Evolutionary conservation across 2,797 vertebrate genomes (phyloP).

Genomic region (Choloepus didactylus): DNA sequence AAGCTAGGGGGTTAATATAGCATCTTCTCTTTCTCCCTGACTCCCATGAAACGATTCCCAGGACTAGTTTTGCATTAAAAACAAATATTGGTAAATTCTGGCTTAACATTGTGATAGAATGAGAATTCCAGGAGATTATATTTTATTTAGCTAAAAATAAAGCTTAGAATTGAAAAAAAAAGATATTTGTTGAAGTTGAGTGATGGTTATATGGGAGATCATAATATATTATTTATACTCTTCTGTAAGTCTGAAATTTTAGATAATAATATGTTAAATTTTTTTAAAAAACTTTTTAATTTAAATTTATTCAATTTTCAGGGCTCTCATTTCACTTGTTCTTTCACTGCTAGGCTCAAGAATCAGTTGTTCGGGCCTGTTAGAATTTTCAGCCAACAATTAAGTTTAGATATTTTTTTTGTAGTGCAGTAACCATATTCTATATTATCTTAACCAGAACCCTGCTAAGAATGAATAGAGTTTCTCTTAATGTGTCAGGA

Average conservation of each 20-base stretch:
- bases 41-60: not conserved
- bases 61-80: not conserved
- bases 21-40: not conserved
- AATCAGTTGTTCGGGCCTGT: not conserved
- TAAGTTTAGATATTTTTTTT: not conserved
- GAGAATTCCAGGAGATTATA: constrained; percentile 1
- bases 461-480: not conserved
- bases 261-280: not conserved
- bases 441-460: not conserved
- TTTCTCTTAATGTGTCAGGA: not conserved
- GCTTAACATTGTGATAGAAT: not conserved
- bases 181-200: not conserved
- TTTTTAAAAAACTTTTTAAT: not conserved
- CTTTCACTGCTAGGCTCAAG: not conserved
- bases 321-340: not conserved
- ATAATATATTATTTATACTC: not conserved
- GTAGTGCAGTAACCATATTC: not conserved
- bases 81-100: not conserved
- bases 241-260: not conserved
- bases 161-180: constrained; percentile 13
- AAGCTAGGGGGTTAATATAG: not conserved
- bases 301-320: too few species aligned
- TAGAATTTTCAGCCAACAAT: not conserved
- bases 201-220: not conserved
- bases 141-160: constrained; percentile 23